These are phyloP conservation scores for Hetaerina americana DNA, from an alignment of 1,140 invertebrate genomes.

Conservation along the genomic window DNA sequence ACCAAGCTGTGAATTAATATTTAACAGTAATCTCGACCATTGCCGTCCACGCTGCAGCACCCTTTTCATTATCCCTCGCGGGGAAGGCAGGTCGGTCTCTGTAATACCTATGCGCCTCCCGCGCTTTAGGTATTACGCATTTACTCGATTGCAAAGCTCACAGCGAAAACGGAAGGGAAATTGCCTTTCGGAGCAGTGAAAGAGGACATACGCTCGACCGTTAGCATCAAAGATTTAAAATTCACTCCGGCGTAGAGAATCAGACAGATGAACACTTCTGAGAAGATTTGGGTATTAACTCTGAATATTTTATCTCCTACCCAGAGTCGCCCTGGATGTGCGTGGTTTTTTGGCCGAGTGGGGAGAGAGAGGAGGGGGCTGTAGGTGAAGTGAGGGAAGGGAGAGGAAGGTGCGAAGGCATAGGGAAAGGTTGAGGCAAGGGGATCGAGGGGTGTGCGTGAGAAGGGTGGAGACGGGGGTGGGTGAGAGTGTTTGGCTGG, in stretches of 20 bases:
- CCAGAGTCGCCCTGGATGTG: neutral
- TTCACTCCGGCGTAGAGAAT: neutral
- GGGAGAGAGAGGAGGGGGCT: no score
- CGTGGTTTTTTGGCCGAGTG: no score
- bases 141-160: neutral
- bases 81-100: neutral
- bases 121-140: neutral
- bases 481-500: no score
- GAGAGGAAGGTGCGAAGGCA: no score
- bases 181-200: neutral
- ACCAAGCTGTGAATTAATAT: no score
- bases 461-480: neutral
- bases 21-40: neutral
- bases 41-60: neutral
- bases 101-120: no score
- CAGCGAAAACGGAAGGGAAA: neutral
- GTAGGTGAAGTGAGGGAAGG: no score
- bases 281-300: neutral
- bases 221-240: neutral
- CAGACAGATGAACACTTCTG: neutral
- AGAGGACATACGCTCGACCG: neutral
- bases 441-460: neutral
- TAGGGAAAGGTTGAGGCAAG: no score
- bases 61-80: neutral
- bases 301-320: neutral